Base-by-base conservation (phyloP, 2,888 invertebrate species). In the Pelosia muscerda region DNA sequence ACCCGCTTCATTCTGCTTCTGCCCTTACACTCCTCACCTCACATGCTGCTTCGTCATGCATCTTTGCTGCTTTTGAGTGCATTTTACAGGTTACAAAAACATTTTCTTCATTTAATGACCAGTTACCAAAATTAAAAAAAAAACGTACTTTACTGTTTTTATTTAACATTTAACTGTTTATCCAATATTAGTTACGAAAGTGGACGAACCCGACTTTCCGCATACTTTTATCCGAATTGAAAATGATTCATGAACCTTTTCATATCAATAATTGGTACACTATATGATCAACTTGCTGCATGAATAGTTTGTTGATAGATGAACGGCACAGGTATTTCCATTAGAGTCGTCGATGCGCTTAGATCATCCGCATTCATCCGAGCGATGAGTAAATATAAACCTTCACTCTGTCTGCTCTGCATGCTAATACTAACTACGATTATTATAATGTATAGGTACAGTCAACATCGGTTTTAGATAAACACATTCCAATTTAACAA, bases 361-460 rank as follows among this genome's bases (percentile, higher is more conserved):
- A 77, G 73, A 81, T 83, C 84, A 84, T 79, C 78, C 71, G 76
- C 61, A 81, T 81, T 76, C 80, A 75, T 68, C 69, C 34, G 65
- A 57, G 58, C 69, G 59, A 66, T 69, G 72, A 77, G 76, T 81
- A 80, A 82, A 82, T 82, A 78, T 82, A 78, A 49, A 61, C 71
- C 73, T 74, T 77, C 69, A 55, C 23, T 56, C 42, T 60, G 34
- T 57, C n/a, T 62, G 57, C 60, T 34, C 22, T 55, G 72, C 66
- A 76, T 77, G 73, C 65, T 73, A 79, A 81, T 74, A 66, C 69
- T 74, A 57, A 56, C 11, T 61, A 13, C 25, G 42, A 42, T 42
- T 54, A 65, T 54, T 54, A 59, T 25, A 55, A 55, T 49, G 49
- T 49, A n/a, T 19, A 49, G 49, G 49, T 15, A 49, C n/a, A 49